Evolutionary conservation across 2,113 vertebrate species (phyloP).

Genomic region (Python bivittatus): DNA sequence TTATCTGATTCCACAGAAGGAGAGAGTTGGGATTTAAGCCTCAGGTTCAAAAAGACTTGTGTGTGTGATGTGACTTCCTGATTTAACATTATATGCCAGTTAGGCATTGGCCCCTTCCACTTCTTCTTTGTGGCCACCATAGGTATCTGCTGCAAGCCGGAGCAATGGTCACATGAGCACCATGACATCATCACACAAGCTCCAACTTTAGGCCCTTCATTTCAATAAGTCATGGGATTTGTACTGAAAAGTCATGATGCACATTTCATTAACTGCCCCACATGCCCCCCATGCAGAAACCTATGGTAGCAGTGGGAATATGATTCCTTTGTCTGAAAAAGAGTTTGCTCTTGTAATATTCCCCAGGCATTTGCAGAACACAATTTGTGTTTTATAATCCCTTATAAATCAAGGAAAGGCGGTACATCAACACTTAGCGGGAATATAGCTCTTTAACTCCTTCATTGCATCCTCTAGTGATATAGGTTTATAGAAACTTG

Average conservation of each 20-base stretch:
- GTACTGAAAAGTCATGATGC: not conserved
- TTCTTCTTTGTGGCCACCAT: not conserved
- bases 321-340: not conserved
- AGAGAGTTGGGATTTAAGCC: not conserved
- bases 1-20: too few relatives aligned
- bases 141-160: not conserved
- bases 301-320: not conserved
- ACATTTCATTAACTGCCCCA: not conserved
- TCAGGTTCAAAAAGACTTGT: not conserved
- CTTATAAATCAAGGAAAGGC: not conserved
- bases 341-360: not conserved
- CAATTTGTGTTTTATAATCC: not conserved
- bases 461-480: not conserved
- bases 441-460: not conserved
- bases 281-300: not conserved
- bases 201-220: not conserved
- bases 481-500: not conserved
- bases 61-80: not conserved
- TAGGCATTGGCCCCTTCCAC: not conserved
- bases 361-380: not conserved
- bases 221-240: not conserved
- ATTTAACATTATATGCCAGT: not conserved
- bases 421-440: not conserved
- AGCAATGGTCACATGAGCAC: not conserved
- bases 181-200: not conserved